phyloP scores from a whole-genome alignment of 1,140 invertebrate species.

The Drosophila carrolli region DNA sequence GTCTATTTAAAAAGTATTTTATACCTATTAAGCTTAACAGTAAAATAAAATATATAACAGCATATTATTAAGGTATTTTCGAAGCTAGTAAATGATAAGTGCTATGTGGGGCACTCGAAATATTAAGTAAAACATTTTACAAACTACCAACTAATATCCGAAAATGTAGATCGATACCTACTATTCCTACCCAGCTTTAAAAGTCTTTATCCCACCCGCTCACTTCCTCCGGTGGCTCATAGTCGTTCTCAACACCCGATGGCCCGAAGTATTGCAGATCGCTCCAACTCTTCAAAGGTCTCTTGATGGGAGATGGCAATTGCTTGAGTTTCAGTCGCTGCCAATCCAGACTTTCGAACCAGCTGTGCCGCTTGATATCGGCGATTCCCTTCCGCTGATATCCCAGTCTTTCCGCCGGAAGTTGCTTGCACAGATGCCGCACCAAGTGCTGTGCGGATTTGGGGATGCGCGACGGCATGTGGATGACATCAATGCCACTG shows the following conservation, averaged over 20 bases:
- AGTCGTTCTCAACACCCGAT: slow-evolving; percentile 85
- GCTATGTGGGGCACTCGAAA: neutral
- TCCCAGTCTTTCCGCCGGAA: slow-evolving; percentile 96
- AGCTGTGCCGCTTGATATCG: slow-evolving; percentile 97
- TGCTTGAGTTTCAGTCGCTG: slow-evolving; percentile 90
- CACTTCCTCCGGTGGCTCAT: slow-evolving; percentile 88
- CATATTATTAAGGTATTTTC: neutral
- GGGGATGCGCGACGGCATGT: slow-evolving; percentile 92
- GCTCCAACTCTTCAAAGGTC: slow-evolving; percentile 88
- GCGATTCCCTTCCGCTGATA: slow-evolving; percentile 95
- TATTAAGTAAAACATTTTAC: neutral
- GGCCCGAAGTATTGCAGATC: slow-evolving; percentile 90
- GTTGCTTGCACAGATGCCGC: slow-evolving; percentile 94
- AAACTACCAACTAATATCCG: slow-evolving; percentile 15
- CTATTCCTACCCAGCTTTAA: slow-evolving; percentile 52
- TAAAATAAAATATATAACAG: slow-evolving; percentile 10
- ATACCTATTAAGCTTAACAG: neutral
- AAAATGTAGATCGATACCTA: neutral
- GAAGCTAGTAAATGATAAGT: slow-evolving; percentile 14
- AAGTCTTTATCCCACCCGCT: slow-evolving; percentile 91
- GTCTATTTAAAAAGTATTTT: neutral
- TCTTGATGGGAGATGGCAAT: slow-evolving; percentile 90
- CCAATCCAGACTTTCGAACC: slow-evolving; percentile 98
- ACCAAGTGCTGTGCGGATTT: slow-evolving; percentile 93
- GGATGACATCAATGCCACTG: slow-evolving; percentile 93